phyloP scores from a whole-genome alignment of 2,888 invertebrate genomes.

The Drosophila nr. fundita region DNA sequence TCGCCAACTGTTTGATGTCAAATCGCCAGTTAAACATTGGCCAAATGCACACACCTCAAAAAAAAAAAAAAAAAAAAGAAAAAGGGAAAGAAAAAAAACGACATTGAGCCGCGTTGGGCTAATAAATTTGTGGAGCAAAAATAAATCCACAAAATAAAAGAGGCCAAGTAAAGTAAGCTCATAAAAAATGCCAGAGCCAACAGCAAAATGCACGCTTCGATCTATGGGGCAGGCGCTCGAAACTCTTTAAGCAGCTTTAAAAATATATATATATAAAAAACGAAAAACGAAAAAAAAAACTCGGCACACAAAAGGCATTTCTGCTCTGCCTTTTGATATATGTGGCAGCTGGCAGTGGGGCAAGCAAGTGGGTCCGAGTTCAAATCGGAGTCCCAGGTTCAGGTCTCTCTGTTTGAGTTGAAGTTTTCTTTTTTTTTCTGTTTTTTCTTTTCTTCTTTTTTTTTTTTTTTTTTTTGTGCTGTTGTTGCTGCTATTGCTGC shows the following conservation, averaged over 20 bases:
- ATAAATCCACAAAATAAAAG: constrained; percentile 37
- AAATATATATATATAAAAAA: neutral
- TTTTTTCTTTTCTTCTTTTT: no score
- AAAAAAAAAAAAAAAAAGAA: neutral
- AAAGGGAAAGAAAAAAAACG: neutral
- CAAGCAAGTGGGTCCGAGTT: constrained; percentile 15
- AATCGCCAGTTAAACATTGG: constrained; percentile 12
- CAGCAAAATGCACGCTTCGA: constrained; percentile 29
- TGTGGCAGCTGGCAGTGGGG: constrained; percentile 24
- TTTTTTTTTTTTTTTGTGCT: neutral
- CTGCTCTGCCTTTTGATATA: constrained; percentile 39
- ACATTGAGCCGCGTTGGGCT: constrained; percentile 31
- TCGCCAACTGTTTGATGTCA: constrained; percentile 13
- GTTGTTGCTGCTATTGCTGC: constrained; percentile 3
- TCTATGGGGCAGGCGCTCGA: constrained; percentile 9
- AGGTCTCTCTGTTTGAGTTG: constrained; percentile 21
- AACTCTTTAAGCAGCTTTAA: constrained; percentile 65
- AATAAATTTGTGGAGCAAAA: constrained; percentile 40
- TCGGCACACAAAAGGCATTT: constrained; percentile 36
- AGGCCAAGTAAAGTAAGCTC: constrained; percentile 44
- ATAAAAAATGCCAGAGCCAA: constrained; percentile 52
- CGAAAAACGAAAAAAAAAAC: constrained; percentile 4
- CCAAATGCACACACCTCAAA: constrained; percentile 13
- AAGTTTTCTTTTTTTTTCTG: constrained; percentile 5
- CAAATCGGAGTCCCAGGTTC: neutral